Base-by-base conservation (phyloP, 1,140 invertebrate genomes). In the Drosophila tristis region DNA sequence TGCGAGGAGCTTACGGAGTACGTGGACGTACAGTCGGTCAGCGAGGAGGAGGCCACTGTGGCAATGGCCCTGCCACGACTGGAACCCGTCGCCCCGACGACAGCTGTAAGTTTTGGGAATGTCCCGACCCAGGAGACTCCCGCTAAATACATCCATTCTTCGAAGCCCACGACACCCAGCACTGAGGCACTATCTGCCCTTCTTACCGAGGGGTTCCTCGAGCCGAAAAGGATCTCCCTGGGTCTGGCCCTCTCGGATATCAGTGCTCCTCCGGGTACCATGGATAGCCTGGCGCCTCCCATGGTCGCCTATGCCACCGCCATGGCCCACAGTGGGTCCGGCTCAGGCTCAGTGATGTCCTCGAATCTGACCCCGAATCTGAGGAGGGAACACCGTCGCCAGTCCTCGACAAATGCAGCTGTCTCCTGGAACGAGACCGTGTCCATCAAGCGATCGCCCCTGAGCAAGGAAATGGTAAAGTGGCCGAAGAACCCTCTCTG, bases 161-260 rank as follows among this genome's bases (percentile, higher is more conserved):
- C 55, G 6, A 90, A 95, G 74, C 93, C 95, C 1, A 96, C 96
- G 0, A 97, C 97, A 0, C 97, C 97, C 0, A 97, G 96, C 75
- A 97, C 97, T 1, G 97, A 97, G 0, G 94, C 96, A 1, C 95
- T 96, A 93, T 87, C 82, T 1, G 97, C 97, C 1, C 94, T 95
- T 11, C 96, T 96, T 3, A 94, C 97, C 3, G 97, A 98, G 59
- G 96, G 95, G 4, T 98, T 97, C 86, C 93, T 98, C 47, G 97
- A 98, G 70, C 96, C 81, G 0, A 91, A 90, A n/a, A 70, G 90
- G 5, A 79, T 91, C 16, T 91, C 90, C 0, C 31, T 91, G 20
- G 82, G 81, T 1, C 96, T 96, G 2, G 96, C 96, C 1, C 95
- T 96, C 11, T 67, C 70, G 2, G 81, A 86, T 5, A 31, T 63